Evolutionary conservation across 1,140 invertebrate genomes (phyloP).

Genomic region (Monochamus saltuarius): DNA sequence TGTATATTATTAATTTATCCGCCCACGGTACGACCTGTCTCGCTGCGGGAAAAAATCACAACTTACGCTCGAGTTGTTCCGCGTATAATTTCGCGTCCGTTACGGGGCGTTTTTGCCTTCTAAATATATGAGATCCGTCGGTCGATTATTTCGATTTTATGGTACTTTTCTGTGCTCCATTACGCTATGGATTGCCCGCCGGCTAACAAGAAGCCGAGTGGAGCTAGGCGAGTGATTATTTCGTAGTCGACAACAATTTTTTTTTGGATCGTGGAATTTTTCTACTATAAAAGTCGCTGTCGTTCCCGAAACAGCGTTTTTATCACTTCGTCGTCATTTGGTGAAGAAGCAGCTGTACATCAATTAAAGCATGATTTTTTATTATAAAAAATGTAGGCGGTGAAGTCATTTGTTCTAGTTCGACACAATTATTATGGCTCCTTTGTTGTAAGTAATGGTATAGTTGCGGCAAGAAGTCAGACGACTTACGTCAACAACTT

Average conservation of each 20-base stretch:
- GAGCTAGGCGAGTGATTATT: neutral
- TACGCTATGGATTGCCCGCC: neutral
- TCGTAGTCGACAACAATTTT: neutral
- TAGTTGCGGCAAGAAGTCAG: too few species aligned
- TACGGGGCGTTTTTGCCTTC: neutral
- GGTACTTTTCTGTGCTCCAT: neutral
- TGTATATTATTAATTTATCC: slow-evolving; percentile 27
- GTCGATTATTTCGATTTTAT: neutral
- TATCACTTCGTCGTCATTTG: too few species aligned
- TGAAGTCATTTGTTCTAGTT: too few species aligned
- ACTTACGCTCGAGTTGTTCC: slow-evolving; percentile 6
- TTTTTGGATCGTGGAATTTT: neutral
- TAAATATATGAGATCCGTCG: neutral
- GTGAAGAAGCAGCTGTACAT: too few species aligned
- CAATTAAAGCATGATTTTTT: too few species aligned
- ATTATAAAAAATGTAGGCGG: too few species aligned
- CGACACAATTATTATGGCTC: too few species aligned
- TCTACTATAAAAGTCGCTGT: too few species aligned
- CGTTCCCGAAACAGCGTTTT: too few species aligned
- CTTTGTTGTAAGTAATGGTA: too few species aligned
- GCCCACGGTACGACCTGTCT: slow-evolving; percentile 15
- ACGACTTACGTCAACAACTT: too few species aligned
- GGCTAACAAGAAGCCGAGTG: neutral
- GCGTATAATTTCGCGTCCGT: neutral
- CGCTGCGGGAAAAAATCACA: slow-evolving; percentile 1